phyloP scores from a whole-genome alignment of 2,113 vertebrate genomes.

The Coreoperca whiteheadi region DNA sequence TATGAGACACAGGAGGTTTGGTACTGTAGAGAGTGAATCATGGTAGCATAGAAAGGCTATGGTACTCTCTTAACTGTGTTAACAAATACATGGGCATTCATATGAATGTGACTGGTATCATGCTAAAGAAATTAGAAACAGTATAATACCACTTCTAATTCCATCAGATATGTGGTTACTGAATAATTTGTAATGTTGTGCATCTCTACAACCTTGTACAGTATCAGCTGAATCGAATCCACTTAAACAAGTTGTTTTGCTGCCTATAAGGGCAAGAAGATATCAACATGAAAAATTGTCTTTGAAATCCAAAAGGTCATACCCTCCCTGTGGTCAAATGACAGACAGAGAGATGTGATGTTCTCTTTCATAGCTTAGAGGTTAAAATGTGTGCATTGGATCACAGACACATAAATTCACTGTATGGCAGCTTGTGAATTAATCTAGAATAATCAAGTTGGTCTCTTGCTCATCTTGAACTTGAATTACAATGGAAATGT shows the following conservation, averaged over 20 bases:
- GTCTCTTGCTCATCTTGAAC: slow-evolving; percentile 30
- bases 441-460: slow-evolving; percentile 33
- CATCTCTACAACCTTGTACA: neutral
- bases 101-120: slow-evolving; percentile 23
- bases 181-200: slow-evolving; percentile 38
- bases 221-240: slow-evolving; percentile 43
- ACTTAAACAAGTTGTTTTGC: slow-evolving; percentile 63
- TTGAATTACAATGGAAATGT: slow-evolving; percentile 34
- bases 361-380: slow-evolving; percentile 65
- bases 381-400: slow-evolving; percentile 61
- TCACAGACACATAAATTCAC: slow-evolving; percentile 62
- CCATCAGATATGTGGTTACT: slow-evolving; percentile 4
- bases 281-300: slow-evolving; percentile 67
- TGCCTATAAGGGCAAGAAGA: slow-evolving; percentile 57
- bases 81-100: slow-evolving; percentile 1
- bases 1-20: slow-evolving; percentile 18
- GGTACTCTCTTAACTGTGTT: slow-evolving; percentile 14
- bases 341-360: slow-evolving; percentile 73
- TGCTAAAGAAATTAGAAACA: slow-evolving; percentile 35
- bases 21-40: neutral
- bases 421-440: slow-evolving; percentile 48
- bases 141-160: slow-evolving; percentile 29
- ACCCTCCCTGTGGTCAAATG: slow-evolving; percentile 70
- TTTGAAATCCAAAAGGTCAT: slow-evolving; percentile 75
- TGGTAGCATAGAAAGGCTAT: neutral